These are phyloP conservation scores for Heterodera carotae DNA, from an alignment of 1,140 invertebrate genomes.

Conservation along the genomic window DNA sequence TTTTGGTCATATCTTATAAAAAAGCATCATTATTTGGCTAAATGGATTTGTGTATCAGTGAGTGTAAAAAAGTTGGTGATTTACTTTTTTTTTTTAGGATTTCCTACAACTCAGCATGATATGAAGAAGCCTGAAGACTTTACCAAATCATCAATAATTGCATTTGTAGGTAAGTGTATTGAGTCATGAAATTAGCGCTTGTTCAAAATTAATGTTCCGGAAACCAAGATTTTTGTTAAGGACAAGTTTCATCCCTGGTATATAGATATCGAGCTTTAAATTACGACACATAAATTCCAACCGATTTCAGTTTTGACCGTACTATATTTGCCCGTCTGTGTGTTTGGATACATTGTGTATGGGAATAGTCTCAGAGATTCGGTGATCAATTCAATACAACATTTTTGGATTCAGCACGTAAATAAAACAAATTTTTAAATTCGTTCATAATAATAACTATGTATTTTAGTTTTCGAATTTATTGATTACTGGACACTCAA, in stretches of 20 bases:
- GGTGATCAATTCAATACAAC: constrained; percentile 60
- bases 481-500: constrained; percentile 59
- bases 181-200: constrained; percentile 17
- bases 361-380: constrained; percentile 59
- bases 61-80: too few species aligned
- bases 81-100: not conserved
- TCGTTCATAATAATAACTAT: not conserved
- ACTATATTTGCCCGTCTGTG: constrained; percentile 52
- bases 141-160: constrained; percentile 49
- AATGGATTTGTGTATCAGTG: too few species aligned
- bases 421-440: constrained; percentile 25
- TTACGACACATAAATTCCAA: too few species aligned
- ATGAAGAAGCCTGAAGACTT: constrained; percentile 63
- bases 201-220: too few species aligned
- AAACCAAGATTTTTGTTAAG: too few species aligned
- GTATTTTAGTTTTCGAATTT: constrained; percentile 39
- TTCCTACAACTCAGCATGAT: constrained; percentile 49
- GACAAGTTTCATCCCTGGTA: too few species aligned
- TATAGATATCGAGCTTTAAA: too few species aligned
- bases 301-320: constrained; percentile 32
- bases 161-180: constrained; percentile 45
- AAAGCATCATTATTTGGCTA: too few species aligned
- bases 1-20: too few species aligned
- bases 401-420: constrained; percentile 59
- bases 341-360: constrained; percentile 59